A percentile compares a stretch with the other conserved stretches of the same genome.
Evolutionary conservation across 2,888 invertebrate genomes (phyloP).

Genomic region (Onchidella celtica): DNA sequence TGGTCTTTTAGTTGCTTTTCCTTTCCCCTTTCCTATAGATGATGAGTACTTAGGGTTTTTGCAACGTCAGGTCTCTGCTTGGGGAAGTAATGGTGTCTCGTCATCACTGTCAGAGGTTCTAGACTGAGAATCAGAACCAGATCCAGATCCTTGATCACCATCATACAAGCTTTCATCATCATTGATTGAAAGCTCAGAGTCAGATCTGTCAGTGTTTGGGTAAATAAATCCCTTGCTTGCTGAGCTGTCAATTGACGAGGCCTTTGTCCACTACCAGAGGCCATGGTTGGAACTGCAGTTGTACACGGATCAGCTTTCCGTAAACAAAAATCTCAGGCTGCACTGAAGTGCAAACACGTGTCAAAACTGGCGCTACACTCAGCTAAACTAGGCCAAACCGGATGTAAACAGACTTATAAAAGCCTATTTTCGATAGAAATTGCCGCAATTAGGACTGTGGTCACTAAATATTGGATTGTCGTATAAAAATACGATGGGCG

Average conservation of each 20-base stretch:
- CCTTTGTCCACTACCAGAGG: not conserved
- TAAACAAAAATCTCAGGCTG: not conserved
- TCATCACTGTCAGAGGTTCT: not conserved
- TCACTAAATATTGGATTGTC: not conserved
- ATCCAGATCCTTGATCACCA: not conserved
- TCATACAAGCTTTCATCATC: not conserved
- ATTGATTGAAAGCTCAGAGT: not conserved
- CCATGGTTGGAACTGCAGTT: not conserved
- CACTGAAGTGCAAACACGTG: not conserved
- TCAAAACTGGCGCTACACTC: not conserved
- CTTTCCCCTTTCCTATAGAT: not conserved
- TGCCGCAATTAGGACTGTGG: not conserved
- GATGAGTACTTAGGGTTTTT: not conserved
- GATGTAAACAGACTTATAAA: not conserved
- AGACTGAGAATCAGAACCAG: too few species aligned
- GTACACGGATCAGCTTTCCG: not conserved
- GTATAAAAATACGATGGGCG: not conserved
- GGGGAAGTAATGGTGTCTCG: not conserved
- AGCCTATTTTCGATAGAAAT: not conserved
- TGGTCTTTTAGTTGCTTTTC: not conserved
- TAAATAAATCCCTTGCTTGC: conserved; percentile 2
- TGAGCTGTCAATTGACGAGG: not conserved
- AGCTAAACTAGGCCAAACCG: not conserved
- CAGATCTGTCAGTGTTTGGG: not conserved
- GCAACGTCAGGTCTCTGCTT: not conserved